These are phyloP conservation scores for Mesocricetus auratus DNA, from an alignment of 2,113 vertebrate species.

Conservation along the genomic window DNA sequence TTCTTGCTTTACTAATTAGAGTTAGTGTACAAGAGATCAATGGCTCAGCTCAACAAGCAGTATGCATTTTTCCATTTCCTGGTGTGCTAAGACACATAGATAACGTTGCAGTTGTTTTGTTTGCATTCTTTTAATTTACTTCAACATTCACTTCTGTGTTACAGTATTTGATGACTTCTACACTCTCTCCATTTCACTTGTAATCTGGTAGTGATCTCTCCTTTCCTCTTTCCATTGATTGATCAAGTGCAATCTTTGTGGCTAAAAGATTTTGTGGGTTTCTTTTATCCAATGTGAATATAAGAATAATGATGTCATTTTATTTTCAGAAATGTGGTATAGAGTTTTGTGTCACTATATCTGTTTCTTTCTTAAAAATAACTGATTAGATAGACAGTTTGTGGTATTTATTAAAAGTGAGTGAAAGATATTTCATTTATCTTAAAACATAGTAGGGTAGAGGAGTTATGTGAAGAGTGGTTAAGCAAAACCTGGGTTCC, in stretches of 20 bases:
- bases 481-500: constrained; percentile 7
- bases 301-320: constrained; percentile 85
- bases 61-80: constrained; percentile 79
- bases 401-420: constrained; percentile 75
- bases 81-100: constrained; percentile 70
- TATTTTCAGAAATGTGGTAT: constrained; percentile 83
- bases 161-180: constrained; percentile 78
- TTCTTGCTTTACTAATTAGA: constrained; percentile 83
- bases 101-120: constrained; percentile 69
- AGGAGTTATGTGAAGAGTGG: neutral
- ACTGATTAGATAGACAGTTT: constrained; percentile 84
- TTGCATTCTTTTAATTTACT: constrained; percentile 80
- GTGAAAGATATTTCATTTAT: constrained; percentile 76
- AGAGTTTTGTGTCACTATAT: constrained; percentile 78
- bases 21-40: constrained; percentile 81
- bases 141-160: constrained; percentile 84
- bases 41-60: constrained; percentile 81
- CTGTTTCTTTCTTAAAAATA: constrained; percentile 83
- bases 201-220: constrained; percentile 83
- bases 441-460: constrained; percentile 20
- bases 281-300: constrained; percentile 81
- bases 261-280: constrained; percentile 77
- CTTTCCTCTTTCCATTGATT: constrained; percentile 85
- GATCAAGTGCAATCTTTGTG: constrained; percentile 87
- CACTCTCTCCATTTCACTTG: constrained; percentile 78